Evolutionary conservation across 2,888 invertebrate genomes (phyloP).

Genomic region (Pachymerium ferrugineum): DNA sequence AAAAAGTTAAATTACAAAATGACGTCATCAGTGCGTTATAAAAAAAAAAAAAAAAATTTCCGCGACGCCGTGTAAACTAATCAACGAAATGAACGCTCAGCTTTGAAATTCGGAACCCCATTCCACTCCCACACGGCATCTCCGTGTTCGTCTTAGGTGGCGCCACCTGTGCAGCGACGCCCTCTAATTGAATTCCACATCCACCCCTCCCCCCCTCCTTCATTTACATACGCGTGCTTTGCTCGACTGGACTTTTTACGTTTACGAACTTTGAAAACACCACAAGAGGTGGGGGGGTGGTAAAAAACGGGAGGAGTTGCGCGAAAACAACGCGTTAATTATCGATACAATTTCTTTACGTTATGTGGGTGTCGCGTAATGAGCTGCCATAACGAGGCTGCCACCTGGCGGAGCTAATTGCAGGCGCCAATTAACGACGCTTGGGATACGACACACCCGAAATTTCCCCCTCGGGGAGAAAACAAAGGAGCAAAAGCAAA

Average conservation of each 20-base stretch:
- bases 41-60: too few relatives aligned
- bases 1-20: background rate
- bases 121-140: background rate
- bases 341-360: slow-evolving; percentile 6
- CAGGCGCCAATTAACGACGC: background rate
- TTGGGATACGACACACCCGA: background rate
- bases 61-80: background rate
- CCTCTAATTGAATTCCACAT: slow-evolving; percentile 18
- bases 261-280: background rate
- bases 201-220: background rate
- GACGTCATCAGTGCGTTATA: background rate
- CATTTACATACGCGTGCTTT: background rate
- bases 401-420: slow-evolving; percentile 19
- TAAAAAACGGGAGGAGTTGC: too few relatives aligned
- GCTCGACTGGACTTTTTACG: background rate
- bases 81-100: background rate
- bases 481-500: background rate
- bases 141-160: background rate
- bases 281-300: too few relatives aligned
- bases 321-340: slow-evolving; percentile 16
- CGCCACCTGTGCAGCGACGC: slow-evolving; percentile 15
- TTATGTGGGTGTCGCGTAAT: background rate
- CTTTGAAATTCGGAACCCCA: background rate
- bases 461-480: background rate
- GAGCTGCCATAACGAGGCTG: background rate